Base-by-base conservation (phyloP, 92 coral and sea anemone genomes). In the Virgularia gustaviana region DNA sequence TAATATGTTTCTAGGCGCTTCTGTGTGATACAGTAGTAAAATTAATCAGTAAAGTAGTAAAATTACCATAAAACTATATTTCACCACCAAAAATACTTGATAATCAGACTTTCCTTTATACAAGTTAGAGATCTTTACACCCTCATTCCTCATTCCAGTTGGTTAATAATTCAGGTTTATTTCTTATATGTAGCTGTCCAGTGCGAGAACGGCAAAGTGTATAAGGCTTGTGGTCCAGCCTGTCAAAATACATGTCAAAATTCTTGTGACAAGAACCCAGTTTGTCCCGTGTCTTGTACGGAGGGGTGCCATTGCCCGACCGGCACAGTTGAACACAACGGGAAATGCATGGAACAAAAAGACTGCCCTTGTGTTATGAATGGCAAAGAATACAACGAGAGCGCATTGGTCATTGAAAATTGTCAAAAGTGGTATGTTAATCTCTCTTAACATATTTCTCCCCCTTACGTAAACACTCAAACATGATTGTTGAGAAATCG, bases 291-390 rank as follows among this genome's bases (percentile, higher is more conserved):
- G 85, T 77, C 85, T 5, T 86, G 90, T 47, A 85, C 83, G 29
- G 90, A 86, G 71, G 90, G 90, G 5, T 86, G 90, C 55, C 82
- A 83, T 60, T 86, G 90, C 65, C 74, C 80, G 71, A 79, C 72
- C 44, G 90, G 87, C 20, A 73, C 70, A 67, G 85, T 83, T 10
- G 85, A 44, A 25, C 87, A 86, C 24, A 79, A 79, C 58, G 75
- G 80, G 27, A 76, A 83, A 29, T 86, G 90, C 56, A 71, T 86
- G 47, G 36, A 67, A 55, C 75, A 86, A 27, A 38, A 49, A 24
- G 41, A 71, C 55, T 87, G 91, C 53, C 88, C 88, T 15, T 87
- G 91, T 68, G 47, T 83, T 22, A 56, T 79, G 37, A 33, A 83
- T 65, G 86, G 81, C 32, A 76, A 71, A 55, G 70, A 42, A n/a